Percentiles rank a stretch among this genome's conserved stretches.
Evolutionary conservation across 2,797 vertebrate species (phyloP).

Genomic region (Numenius phaeopus): DNA sequence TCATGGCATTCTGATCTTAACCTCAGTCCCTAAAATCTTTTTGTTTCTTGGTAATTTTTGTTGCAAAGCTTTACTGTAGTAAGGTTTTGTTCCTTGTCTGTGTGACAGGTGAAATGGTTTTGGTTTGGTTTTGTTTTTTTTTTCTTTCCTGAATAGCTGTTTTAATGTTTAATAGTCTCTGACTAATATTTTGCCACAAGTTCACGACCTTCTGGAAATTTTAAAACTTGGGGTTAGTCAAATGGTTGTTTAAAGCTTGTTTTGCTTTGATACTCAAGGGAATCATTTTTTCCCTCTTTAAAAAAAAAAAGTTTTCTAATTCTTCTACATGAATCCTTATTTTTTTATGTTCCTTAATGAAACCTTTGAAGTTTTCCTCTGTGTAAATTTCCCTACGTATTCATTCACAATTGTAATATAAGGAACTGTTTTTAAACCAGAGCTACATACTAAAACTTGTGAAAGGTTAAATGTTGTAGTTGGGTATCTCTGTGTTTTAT

Average conservation of each 20-base stretch:
- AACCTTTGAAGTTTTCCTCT: neutral
- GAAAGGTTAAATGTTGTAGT: neutral
- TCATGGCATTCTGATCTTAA: neutral
- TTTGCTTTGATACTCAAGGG: neutral
- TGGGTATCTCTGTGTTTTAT: neutral
- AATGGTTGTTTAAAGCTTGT: neutral
- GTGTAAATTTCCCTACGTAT: neutral
- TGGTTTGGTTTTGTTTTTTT: neutral
- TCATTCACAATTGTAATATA: neutral
- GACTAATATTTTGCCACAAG: neutral
- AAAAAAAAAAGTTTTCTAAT: neutral
- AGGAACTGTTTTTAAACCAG: neutral
- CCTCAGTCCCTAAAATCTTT: neutral
- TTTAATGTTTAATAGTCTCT: neutral
- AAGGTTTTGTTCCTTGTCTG: neutral
- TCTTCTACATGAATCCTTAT: neutral
- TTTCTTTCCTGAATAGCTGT: neutral
- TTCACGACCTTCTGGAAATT: neutral
- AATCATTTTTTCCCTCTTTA: neutral
- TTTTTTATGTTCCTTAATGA: neutral
- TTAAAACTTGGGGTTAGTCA: neutral
- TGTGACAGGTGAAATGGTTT: neutral
- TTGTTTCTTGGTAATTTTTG: neutral
- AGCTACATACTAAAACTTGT: neutral
- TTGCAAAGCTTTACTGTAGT: neutral